Percentiles rank a stretch among this genome's conserved stretches.
Evolutionary conservation across 2,797 vertebrate genomes (phyloP).

Genomic region (Cottoperca gobio): DNA sequence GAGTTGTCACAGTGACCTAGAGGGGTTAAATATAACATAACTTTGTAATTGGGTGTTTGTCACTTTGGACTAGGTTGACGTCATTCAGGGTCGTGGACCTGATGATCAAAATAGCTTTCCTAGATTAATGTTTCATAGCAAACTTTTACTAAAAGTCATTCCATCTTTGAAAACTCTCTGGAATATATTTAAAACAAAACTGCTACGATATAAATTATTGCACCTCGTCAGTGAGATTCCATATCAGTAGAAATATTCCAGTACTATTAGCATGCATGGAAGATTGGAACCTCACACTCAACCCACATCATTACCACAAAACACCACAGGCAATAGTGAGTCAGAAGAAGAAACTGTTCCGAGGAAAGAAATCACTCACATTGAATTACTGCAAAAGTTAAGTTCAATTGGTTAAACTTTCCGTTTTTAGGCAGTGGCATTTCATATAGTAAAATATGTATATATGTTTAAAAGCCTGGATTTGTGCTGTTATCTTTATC

Average conservation of each 20-base stretch:
- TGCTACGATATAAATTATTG: neutral
- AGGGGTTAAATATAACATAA: neutral
- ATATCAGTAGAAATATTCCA: slow-evolving; percentile 12
- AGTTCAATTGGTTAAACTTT: neutral
- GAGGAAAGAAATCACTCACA: neutral
- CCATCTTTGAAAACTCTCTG: neutral
- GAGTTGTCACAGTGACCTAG: neutral
- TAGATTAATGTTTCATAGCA: neutral
- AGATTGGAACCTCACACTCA: slow-evolving; percentile 11
- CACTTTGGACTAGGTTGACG: neutral
- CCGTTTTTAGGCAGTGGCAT: neutral
- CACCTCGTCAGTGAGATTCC: slow-evolving; percentile 1
- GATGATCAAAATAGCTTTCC: neutral
- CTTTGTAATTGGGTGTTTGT: slow-evolving; percentile 2
- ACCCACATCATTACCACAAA: slow-evolving; percentile 26
- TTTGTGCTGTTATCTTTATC: neutral
- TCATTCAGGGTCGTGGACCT: neutral
- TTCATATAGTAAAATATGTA: neutral
- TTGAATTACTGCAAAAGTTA: neutral
- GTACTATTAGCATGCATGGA: neutral
- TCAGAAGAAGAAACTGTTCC: slow-evolving; percentile 16
- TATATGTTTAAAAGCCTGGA: neutral
- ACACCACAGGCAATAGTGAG: slow-evolving; percentile 13
- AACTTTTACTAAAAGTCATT: neutral
- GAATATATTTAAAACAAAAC: slow-evolving; percentile 11